Evolutionary conservation across 2,888 invertebrate genomes (phyloP).

Genomic region (Petrophora chlorosata): DNA sequence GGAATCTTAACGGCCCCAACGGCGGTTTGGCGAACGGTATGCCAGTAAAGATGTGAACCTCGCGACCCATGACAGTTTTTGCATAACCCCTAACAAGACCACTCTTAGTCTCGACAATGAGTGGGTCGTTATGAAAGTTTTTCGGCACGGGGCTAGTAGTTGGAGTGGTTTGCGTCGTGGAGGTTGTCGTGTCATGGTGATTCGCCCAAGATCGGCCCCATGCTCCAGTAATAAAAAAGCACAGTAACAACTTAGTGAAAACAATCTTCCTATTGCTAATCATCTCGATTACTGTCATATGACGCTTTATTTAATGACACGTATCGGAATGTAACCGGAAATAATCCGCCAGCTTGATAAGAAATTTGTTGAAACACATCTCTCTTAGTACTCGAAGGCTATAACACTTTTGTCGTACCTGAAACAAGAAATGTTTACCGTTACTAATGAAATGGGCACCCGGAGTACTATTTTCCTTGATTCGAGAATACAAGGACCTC

Average conservation of each 20-base stretch:
- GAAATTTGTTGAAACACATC: constrained; percentile 76
- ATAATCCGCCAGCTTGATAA: constrained; percentile 73
- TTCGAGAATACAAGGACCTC: neutral
- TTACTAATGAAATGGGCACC: constrained; percentile 1
- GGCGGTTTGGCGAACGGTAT: constrained; percentile 97
- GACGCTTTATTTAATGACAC: constrained; percentile 53
- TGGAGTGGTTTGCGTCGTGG: constrained; percentile 77
- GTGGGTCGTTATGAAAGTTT: constrained; percentile 86
- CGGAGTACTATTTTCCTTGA: neutral
- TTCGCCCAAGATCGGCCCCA: constrained; percentile 79
- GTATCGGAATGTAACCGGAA: constrained; percentile 62
- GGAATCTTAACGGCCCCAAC: constrained; percentile 92
- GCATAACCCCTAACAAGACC: constrained; percentile 92
- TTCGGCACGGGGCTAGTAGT: constrained; percentile 74
- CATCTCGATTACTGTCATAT: constrained; percentile 55
- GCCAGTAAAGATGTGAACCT: constrained; percentile 94
- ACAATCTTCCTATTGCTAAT: constrained; percentile 69
- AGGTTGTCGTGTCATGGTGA: constrained; percentile 79
- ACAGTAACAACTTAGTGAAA: constrained; percentile 72
- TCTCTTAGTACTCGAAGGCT: constrained; percentile 50
- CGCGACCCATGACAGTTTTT: constrained; percentile 91
- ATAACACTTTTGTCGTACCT: constrained; percentile 51
- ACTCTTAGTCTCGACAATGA: constrained; percentile 92
- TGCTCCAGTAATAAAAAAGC: constrained; percentile 59
- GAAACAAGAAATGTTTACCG: constrained; percentile 45